Evolutionary conservation across 2,797 vertebrate genomes (phyloP).

Genomic region (Gastrophryne carolinensis): DNA sequence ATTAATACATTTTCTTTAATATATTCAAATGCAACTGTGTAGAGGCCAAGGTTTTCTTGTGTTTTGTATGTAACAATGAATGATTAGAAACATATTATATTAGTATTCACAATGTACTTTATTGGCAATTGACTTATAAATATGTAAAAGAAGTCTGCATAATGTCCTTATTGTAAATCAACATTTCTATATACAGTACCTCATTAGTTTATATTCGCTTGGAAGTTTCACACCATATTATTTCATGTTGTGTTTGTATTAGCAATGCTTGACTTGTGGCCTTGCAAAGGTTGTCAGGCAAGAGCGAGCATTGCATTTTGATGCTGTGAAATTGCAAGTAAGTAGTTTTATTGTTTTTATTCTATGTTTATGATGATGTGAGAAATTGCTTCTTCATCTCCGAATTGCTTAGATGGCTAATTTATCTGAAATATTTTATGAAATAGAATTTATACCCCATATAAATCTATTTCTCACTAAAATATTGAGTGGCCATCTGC

Average conservation of each 20-base stretch:
- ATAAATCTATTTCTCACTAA: conserved; percentile 54
- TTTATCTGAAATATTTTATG: conserved; percentile 26
- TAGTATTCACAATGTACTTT: neutral
- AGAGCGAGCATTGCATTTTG: conserved; percentile 6
- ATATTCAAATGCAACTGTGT: neutral
- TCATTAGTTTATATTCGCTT: conserved; percentile 2
- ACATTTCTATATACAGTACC: neutral
- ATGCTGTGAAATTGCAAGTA: neutral
- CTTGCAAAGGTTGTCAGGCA: neutral
- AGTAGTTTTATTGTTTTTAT: conserved; percentile 26
- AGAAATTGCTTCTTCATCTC: conserved; percentile 12
- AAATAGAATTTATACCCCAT: conserved; percentile 35
- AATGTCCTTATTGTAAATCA: neutral
- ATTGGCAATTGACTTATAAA: neutral
- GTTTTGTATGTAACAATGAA: neutral
- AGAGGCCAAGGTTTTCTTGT: neutral
- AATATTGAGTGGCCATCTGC: conserved; percentile 52
- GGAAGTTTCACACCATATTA: neutral
- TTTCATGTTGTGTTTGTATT: conserved; percentile 3
- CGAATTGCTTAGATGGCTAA: conserved; percentile 1
- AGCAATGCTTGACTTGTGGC: conserved; percentile 17
- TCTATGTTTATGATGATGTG: conserved; percentile 13
- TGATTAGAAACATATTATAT: no score
- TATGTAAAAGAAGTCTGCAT: neutral
- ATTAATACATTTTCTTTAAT: no score